These are phyloP conservation scores for Mola mola DNA, from an alignment of 2,113 vertebrate species.

Conservation along the genomic window DNA sequence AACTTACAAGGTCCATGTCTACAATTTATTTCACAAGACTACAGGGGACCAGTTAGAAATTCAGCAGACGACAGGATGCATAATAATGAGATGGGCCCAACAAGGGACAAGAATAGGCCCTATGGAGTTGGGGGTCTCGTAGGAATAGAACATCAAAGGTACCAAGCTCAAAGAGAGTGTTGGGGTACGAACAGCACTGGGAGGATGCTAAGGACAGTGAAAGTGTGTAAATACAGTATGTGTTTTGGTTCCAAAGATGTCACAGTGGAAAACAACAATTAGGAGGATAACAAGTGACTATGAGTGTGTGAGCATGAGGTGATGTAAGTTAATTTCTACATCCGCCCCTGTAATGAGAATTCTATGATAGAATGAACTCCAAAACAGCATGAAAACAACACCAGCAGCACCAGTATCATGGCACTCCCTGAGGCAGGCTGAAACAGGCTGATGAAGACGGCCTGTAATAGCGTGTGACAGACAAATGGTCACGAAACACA, in stretches of 20 bases:
- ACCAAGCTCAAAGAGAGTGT: constrained; percentile 38
- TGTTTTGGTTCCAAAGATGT: constrained; percentile 62
- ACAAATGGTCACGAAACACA: constrained; percentile 20
- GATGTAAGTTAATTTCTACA: constrained; percentile 48
- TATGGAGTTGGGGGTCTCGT: constrained; percentile 48
- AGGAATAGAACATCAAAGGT: constrained; percentile 65
- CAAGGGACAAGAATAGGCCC: constrained; percentile 52
- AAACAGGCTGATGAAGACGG: constrained; percentile 40
- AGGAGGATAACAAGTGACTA: constrained; percentile 47
- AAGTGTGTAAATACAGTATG: constrained; percentile 15
- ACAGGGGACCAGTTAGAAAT: constrained; percentile 35
- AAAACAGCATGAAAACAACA: constrained; percentile 46
- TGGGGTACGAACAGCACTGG: constrained; percentile 47
- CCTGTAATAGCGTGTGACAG: constrained; percentile 28
- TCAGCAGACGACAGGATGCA: constrained; percentile 44
- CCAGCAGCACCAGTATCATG: constrained; percentile 19
- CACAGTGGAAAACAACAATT: constrained; percentile 68
- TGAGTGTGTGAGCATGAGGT: constrained; percentile 31
- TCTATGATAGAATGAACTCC: constrained; percentile 38
- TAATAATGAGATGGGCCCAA: constrained; percentile 54
- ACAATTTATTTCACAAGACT: constrained; percentile 31
- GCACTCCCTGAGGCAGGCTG: constrained; percentile 44
- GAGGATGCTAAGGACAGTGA: constrained; percentile 56
- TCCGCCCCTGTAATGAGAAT: constrained; percentile 34
- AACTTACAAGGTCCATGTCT: constrained; percentile 16